Conservation (phyloP, 2,797 vertebrate genomes). For the Melanotaenia boesemani region DNA sequence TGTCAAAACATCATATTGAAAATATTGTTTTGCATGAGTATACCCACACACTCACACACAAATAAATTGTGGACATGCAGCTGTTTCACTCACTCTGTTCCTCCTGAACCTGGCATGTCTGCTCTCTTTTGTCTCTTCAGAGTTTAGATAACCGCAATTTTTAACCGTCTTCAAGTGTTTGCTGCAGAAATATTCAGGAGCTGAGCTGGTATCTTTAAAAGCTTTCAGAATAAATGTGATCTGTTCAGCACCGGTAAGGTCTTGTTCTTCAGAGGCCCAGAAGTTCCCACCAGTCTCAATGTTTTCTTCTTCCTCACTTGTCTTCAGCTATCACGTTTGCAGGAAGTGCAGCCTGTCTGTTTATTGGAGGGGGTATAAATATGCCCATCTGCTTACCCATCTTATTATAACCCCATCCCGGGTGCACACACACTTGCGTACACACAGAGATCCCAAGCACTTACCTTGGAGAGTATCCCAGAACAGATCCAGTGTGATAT, state of each 20-base stretch:
- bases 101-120: conserved; percentile 68
- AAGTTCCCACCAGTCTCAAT: conserved; percentile 29
- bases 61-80: conserved; percentile 24
- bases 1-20: neutral
- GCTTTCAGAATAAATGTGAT: conserved; percentile 27
- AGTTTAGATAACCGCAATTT: conserved; percentile 14
- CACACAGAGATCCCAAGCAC: conserved; percentile 35
- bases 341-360: conserved; percentile 43
- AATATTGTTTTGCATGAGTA: neutral
- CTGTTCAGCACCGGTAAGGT: neutral
- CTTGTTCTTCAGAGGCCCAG: conserved; percentile 13
- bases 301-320: conserved; percentile 19
- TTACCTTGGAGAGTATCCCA: conserved; percentile 67
- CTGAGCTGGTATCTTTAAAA: conserved; percentile 1
- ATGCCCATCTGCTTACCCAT: conserved; percentile 43
- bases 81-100: conserved; percentile 74
- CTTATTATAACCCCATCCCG: conserved; percentile 56
- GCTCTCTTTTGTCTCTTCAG: conserved; percentile 35
- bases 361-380: conserved; percentile 57
- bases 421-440: conserved; percentile 2
- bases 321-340: conserved; percentile 51
- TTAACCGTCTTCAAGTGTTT: conserved; percentile 17
- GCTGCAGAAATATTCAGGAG: conserved; percentile 19
- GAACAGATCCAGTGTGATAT: conserved; percentile 58
- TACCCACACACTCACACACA: neutral